Conservation (phyloP, 2,888 invertebrate species). For the Scaptomyza tumidula region DNA sequence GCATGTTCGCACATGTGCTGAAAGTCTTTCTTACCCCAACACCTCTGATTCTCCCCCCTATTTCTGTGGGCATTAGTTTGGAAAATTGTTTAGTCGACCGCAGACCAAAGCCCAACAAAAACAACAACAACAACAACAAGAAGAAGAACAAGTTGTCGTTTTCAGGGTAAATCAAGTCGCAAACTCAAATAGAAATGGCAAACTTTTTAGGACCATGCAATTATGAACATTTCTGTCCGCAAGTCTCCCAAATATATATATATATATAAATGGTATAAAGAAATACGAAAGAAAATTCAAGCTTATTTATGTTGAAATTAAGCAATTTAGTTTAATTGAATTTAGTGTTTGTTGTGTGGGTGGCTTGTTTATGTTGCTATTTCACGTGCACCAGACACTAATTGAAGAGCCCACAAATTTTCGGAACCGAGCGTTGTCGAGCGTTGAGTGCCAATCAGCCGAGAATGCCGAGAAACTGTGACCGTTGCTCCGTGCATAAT, state of each 20-base stretch:
- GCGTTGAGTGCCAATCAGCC: constrained; percentile 52
- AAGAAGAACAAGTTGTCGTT: constrained; percentile 60
- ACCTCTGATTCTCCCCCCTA: background rate
- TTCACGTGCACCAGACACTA: constrained; percentile 45
- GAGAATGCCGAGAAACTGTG: constrained; percentile 1
- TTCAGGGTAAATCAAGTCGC: constrained; percentile 36
- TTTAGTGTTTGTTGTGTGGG: constrained; percentile 23
- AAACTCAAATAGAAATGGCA: constrained; percentile 66
- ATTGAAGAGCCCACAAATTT: constrained; percentile 52
- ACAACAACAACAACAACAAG: constrained; percentile 46
- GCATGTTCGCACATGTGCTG: constrained; percentile 39
- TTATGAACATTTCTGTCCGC: constrained; percentile 51
- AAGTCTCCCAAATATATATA: background rate
- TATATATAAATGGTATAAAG: constrained; percentile 8
- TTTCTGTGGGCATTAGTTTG: constrained; percentile 63
- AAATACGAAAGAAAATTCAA: constrained; percentile 17
- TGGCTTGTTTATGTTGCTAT: constrained; percentile 3
- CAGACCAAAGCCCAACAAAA: constrained; percentile 59
- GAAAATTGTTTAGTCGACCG: constrained; percentile 76
- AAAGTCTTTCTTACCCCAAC: background rate
- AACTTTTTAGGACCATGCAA: constrained; percentile 64
- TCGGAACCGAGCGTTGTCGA: too few relatives aligned
- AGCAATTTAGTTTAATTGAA: constrained; percentile 50
- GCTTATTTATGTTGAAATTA: constrained; percentile 46
- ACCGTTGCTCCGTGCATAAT: constrained; percentile 59